phyloP scores from a whole-genome alignment of 1,140 invertebrate genomes.

The Diachasmimorpha longicaudata region DNA sequence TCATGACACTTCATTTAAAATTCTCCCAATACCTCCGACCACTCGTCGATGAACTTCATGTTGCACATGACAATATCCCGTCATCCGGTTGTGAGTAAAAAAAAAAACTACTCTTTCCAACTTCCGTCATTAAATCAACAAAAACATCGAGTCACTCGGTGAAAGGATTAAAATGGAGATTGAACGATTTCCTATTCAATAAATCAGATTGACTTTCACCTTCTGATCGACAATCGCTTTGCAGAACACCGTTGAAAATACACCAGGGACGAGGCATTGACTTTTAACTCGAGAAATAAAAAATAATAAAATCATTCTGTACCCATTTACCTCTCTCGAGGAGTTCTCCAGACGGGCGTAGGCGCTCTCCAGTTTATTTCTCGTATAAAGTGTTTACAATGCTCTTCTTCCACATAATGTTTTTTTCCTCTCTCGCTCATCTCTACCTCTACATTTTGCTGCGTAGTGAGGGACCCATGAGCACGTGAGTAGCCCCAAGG shows the following conservation, averaged over 20 bases:
- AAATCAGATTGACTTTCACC: not conserved
- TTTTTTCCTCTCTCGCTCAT: not conserved
- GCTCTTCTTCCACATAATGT: not conserved
- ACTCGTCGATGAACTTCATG: not conserved
- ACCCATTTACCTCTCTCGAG: not conserved
- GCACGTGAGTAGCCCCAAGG: conserved; percentile 15
- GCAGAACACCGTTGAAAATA: not conserved
- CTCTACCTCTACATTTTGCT: not conserved
- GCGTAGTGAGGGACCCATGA: conserved; percentile 2
- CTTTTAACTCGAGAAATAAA: not conserved
- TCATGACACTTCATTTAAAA: conserved; percentile 9
- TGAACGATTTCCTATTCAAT: not conserved
- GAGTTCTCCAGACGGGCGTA: not conserved
- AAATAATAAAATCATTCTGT: not conserved
- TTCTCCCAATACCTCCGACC: not conserved
- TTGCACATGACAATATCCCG: conserved; percentile 8
- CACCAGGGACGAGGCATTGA: not conserved
- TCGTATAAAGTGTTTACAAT: conserved; percentile 22
- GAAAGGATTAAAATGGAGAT: not conserved
- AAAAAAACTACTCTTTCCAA: not conserved
- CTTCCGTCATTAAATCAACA: not conserved
- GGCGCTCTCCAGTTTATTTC: not conserved
- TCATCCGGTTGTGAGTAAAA: conserved; percentile 6
- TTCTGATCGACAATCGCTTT: not conserved
- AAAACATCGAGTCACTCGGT: not conserved